Conservation (phyloP, 2,797 vertebrate genomes). For the Thalassophryne amazonica region DNA sequence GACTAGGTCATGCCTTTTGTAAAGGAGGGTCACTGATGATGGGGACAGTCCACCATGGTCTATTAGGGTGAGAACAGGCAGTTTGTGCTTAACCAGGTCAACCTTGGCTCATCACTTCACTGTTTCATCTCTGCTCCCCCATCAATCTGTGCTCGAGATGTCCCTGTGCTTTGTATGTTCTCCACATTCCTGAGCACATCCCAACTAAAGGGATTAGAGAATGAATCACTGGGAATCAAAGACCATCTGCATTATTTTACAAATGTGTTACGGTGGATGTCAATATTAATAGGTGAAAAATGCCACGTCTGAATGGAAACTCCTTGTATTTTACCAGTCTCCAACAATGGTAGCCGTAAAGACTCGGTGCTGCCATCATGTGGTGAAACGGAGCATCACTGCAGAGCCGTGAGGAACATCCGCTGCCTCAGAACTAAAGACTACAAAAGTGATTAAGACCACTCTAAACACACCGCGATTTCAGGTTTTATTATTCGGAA, state of each 20-base stretch:
- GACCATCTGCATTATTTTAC: constrained; percentile 20
- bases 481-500: constrained; percentile 76
- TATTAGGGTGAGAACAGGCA: constrained; percentile 28
- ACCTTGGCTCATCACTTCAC: constrained; percentile 40
- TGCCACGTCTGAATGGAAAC: not conserved
- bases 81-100: constrained; percentile 42
- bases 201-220: constrained; percentile 53
- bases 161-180: constrained; percentile 39
- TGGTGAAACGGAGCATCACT: constrained; percentile 10
- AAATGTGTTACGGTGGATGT: constrained; percentile 10
- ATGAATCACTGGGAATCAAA: constrained; percentile 29
- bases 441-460: not conserved
- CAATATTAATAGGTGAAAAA: not conserved
- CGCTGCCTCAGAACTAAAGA: not conserved
- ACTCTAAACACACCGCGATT: constrained; percentile 37
- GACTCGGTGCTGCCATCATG: constrained; percentile 44
- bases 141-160: constrained; percentile 40
- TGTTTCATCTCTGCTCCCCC: constrained; percentile 10
- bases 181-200: constrained; percentile 30
- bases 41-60: constrained; percentile 24
- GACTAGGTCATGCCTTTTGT: constrained; percentile 22
- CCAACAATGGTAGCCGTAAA: not conserved
- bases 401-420: not conserved
- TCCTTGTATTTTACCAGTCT: constrained; percentile 9
- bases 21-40: not conserved